Evolutionary conservation across 2,888 invertebrate species (phyloP), one percentile per base, ranked within the genome.

Genomic region (Onchidella celtica): DNA sequence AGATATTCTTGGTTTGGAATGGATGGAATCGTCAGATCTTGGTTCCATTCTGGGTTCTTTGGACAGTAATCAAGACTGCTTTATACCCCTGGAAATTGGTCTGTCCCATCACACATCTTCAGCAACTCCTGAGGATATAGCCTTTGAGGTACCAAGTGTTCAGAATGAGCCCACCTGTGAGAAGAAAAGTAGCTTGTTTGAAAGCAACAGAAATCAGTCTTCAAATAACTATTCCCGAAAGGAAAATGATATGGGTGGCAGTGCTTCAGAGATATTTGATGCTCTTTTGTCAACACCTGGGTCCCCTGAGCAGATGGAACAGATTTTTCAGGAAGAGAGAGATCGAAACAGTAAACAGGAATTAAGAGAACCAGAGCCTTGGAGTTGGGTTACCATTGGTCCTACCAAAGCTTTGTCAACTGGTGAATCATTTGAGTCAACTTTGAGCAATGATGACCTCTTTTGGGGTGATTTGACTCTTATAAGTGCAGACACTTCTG

Each of bases 21-120:
- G 90, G 90, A 90, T 90, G 90, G 90, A 90, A 61, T 87, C 85
- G 34, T 77, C 86, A 6, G 88, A 88, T 74, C 55, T 90, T 40
- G 78, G 83, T 27, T 84, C 87, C 40, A 84, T 87, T 36, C 79
- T 89, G 6, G 86, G 86, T 21, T 72, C 57, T 38, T 57, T 82
- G 40, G 78, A 66, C 21, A 57, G 55, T 27, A 72, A 66, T 47
- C 63, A 63, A 47, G 72, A 74, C 21, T 55, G 75, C 59, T 68
- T 74, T 68, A 17, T 68, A 27, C 61, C 80, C 21, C 34, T 80
- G 57, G 70, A 70, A 11, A 34, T 70, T 17, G 59, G 47, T 55
- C 63, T 79, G 69, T 47, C 27, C 32, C 69, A 80, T 2, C 63
- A 68, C 47, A 68, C 66, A 32, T 73, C 6, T 61, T 61, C 38